phyloP scores from a whole-genome alignment of 1,140 invertebrate species.

The Drosophila pachea region DNA sequence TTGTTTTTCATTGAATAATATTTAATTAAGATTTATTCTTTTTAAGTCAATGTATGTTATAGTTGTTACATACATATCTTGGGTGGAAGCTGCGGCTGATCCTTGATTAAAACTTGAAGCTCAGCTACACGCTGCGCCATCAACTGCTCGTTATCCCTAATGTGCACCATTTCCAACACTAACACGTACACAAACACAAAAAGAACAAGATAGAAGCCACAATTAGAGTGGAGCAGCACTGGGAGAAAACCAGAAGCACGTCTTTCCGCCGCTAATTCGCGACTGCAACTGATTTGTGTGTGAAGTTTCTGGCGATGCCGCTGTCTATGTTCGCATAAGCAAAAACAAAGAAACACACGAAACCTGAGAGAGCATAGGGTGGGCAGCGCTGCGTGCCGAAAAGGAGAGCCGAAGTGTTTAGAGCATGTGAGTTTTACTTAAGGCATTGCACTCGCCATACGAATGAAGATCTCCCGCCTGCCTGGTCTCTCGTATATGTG shows the following conservation, averaged over 20 bases:
- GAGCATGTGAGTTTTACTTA: conserved; percentile 13
- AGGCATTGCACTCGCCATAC: conserved; percentile 31
- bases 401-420: neutral
- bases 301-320: conserved; percentile 30
- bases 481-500: neutral
- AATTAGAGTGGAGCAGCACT: neutral
- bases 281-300: conserved; percentile 70
- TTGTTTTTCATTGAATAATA: too few species aligned
- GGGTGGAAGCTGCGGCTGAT: conserved; percentile 87
- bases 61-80: conserved; percentile 85
- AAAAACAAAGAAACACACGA: conserved; percentile 17
- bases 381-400: neutral
- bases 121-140: conserved; percentile 80
- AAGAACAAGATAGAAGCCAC: conserved; percentile 1
- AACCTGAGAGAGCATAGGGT: neutral
- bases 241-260: conserved; percentile 42
- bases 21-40: too few species aligned
- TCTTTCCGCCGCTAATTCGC: conserved; percentile 71
- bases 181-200: neutral
- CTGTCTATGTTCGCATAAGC: conserved; percentile 30
- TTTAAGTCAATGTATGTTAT: neutral
- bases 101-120: conserved; percentile 86
- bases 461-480: conserved; percentile 11
- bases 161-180: conserved; percentile 50
- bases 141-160: conserved; percentile 59